Base-by-base conservation (phyloP, 2,797 vertebrate genomes). In the Merluccius polli region DNA sequence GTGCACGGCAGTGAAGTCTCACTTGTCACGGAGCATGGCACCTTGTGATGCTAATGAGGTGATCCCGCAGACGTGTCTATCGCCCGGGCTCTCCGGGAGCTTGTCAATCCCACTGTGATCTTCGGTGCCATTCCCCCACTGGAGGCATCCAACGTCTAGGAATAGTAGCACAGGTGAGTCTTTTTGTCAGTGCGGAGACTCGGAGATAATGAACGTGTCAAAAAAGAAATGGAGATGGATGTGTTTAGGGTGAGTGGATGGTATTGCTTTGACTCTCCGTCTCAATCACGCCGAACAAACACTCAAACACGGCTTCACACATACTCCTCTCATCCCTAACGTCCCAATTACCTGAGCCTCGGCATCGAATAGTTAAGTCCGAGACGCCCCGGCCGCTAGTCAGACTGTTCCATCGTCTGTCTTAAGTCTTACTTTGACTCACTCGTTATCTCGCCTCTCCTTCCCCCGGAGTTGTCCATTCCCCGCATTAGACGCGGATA, bases 21-120 rank as follows among this genome's bases (percentile, higher is more conserved):
- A 79, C 84, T 89, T 90, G 87, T 91, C 88, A 87, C 77, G 72
- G 76, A 89, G 84, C 82, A 79, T 83, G 87, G 85, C 82, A 30
- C 81, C 87, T 81, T 85, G 79, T 78, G 85, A 91, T 90, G 87
- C 85, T 91, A 91, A 91, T 91, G 89, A 92, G 89, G 85, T 86
- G 89, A 91, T 89, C 82, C 82, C 73, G 71, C 84, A 85, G 85
- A 84, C 88, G 65, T 85, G 68, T 87, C 85, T 86, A 75, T 81
- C 76, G 90, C 86, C 87, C 86, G 11, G 77, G 24, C 79, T 86
- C 67, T 79, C 75, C 33, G 78, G 73, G 79, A 87, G 82, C 81
- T 73, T 90, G 87, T 86, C 89, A 88, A 80, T 81, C 80, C 73
- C 73, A 75, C 48, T 82, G 84, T 75, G 82, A 87, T 86, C 80